These are phyloP conservation scores for Nesometra sesokonis DNA, from an alignment of 35 echinoderm and acorn worm genomes.

Conservation along the genomic window DNA sequence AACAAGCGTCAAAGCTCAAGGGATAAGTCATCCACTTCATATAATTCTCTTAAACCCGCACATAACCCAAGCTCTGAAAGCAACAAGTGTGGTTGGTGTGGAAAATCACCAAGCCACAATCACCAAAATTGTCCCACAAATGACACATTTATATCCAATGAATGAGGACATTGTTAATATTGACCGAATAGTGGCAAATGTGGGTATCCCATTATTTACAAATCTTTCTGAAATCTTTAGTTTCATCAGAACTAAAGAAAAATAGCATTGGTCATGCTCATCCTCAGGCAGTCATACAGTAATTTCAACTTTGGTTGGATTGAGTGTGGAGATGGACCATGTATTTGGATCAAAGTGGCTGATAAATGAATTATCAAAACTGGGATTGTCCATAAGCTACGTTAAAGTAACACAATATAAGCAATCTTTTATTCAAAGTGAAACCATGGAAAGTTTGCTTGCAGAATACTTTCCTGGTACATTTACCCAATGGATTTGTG, in stretches of 20 bases:
- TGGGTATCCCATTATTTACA: no score
- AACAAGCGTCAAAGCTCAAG: no score
- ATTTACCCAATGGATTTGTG: conserved; percentile 9
- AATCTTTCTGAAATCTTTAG: neutral
- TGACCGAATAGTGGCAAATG: neutral
- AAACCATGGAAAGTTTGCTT: neutral
- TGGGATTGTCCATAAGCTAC: conserved; percentile 13
- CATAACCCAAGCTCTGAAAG: no score
- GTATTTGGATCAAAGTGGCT: conserved; percentile 20
- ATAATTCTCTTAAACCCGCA: no score
- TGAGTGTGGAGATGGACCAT: conserved; percentile 30
- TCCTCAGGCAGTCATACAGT: neutral
- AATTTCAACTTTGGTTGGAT: conserved; percentile 5
- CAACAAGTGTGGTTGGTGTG: no score
- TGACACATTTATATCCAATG: conserved; percentile 15
- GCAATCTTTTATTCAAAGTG: conserved; percentile 8
- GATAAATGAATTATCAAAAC: conserved; percentile 7
- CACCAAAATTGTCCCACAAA: no score
- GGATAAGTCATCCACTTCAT: no score
- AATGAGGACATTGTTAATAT: conserved; percentile 1
- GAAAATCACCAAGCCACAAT: no score
- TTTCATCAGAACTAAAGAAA: conserved; percentile 14
- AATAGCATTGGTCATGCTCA: conserved; percentile 16
- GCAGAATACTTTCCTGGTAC: neutral
- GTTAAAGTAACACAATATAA: conserved; percentile 10